Percentiles rank a stretch among this genome's conserved stretches.
Conservation (phyloP, 2,797 vertebrate species). For the Ctenopoma kingsleyae region DNA sequence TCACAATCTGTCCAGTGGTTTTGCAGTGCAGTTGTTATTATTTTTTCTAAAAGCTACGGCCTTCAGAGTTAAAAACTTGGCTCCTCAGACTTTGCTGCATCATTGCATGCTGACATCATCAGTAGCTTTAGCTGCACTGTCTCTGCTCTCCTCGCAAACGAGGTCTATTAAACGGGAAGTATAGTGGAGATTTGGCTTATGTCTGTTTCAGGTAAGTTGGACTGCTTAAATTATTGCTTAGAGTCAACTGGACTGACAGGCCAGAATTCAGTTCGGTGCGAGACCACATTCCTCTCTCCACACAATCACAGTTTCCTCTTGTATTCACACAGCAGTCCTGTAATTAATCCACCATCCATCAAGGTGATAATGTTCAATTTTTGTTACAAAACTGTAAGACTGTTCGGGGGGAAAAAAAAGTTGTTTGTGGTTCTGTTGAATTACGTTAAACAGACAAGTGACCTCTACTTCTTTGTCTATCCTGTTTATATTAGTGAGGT, state of each 20-base stretch:
- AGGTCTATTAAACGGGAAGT: constrained; percentile 3
- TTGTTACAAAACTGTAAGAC: not conserved
- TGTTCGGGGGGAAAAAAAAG: too few relatives aligned
- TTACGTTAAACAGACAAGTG: too few relatives aligned
- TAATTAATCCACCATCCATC: not conserved
- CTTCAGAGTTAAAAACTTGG: constrained; percentile 53
- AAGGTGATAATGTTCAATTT: not conserved
- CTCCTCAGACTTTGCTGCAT: constrained; percentile 73
- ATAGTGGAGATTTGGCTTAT: not conserved
- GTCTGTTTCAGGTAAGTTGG: not conserved
- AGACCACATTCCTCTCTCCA: not conserved
- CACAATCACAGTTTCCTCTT: not conserved
- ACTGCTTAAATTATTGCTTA: not conserved
- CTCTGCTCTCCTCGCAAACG: not conserved
- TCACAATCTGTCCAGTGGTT: not conserved
- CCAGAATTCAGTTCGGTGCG: not conserved
- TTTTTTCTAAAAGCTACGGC: constrained; percentile 22
- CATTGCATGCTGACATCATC: constrained; percentile 76
- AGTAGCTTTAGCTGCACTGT: constrained; percentile 36
- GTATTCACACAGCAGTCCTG: not conserved
- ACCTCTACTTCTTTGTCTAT: too few relatives aligned
- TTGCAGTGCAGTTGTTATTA: not conserved
- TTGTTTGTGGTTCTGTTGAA: too few relatives aligned
- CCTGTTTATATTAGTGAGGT: too few relatives aligned
- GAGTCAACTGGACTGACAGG: not conserved